Percentiles rank a stretch among this genome's conserved stretches.
Conservation (phyloP, 2,113 vertebrate genomes). For the Recurvirostra avosetta region DNA sequence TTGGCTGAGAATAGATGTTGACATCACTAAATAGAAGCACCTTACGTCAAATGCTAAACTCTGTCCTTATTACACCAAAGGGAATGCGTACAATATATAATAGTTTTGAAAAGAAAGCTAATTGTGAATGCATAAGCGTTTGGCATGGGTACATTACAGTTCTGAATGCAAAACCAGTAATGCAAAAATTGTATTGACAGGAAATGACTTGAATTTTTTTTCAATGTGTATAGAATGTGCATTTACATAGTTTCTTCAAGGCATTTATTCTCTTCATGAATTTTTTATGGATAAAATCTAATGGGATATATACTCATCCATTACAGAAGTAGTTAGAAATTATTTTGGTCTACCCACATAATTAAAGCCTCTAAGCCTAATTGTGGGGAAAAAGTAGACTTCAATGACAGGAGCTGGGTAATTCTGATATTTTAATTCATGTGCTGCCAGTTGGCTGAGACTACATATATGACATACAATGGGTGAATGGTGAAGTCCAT, state of each 20-base stretch:
- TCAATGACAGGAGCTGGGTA: not conserved
- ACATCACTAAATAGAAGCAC: not conserved
- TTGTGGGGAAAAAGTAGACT: not conserved
- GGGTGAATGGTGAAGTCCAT: not conserved
- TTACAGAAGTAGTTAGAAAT: not conserved
- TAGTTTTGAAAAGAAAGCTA: not conserved
- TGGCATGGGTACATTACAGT: not conserved
- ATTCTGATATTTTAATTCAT: conserved; percentile 2
- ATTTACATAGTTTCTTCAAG: not conserved
- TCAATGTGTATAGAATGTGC: not conserved
- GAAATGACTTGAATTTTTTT: not conserved
- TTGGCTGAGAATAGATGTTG: not conserved
- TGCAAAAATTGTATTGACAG: not conserved
- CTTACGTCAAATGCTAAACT: not conserved
- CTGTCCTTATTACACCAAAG: not conserved
- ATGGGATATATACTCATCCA: not conserved
- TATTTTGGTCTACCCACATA: not conserved
- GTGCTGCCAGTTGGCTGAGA: not conserved
- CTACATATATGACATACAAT: not conserved
- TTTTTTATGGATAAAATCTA: not conserved
- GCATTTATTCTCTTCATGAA: not conserved
- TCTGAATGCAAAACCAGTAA: not conserved
- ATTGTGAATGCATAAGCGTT: not conserved
- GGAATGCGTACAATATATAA: not conserved
- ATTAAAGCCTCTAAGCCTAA: not conserved